Conservation (phyloP, 2,797 vertebrate genomes). For the Tapera naevia region DNA sequence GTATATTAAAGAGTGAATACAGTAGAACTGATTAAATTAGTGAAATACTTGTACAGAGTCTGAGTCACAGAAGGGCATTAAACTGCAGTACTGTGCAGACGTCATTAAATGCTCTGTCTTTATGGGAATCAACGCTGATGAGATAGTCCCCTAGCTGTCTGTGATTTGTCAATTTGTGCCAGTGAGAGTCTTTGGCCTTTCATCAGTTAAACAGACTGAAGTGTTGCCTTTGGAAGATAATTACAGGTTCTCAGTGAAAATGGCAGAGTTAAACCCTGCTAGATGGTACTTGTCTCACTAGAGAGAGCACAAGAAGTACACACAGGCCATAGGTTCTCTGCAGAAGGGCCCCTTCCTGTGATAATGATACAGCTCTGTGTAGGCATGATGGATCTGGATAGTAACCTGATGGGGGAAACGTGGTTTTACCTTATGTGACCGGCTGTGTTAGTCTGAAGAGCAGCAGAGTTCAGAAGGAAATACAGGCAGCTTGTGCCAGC, state of each 20-base stretch:
- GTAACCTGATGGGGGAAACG: slow-evolving; percentile 19
- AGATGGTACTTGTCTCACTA: slow-evolving; percentile 69
- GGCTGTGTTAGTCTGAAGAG: slow-evolving; percentile 23
- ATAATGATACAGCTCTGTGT: slow-evolving; percentile 66
- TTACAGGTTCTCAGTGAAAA: slow-evolving; percentile 76
- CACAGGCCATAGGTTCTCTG: slow-evolving; percentile 23
- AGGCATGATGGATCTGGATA: slow-evolving; percentile 11
- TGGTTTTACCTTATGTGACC: slow-evolving; percentile 10
- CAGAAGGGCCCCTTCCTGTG: slow-evolving; percentile 69
- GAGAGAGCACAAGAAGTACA: slow-evolving; percentile 51
- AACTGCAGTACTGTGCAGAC: not conserved
- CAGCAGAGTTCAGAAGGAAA: not conserved
- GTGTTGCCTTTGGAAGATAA: slow-evolving; percentile 70
- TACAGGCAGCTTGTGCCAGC: not conserved
- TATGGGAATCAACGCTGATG: not conserved
- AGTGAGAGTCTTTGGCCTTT: slow-evolving; percentile 53
- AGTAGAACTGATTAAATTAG: not conserved
- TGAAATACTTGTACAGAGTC: not conserved
- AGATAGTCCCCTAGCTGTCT: slow-evolving; percentile 18
- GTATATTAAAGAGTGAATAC: not conserved
- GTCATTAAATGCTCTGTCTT: not conserved
- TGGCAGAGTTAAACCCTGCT: slow-evolving; percentile 62
- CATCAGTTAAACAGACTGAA: slow-evolving; percentile 72
- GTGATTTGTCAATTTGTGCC: slow-evolving; percentile 41
- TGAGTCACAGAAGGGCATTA: not conserved